Conservation (phyloP, 2,113 vertebrate species). For the Saccopteryx leptura region DNA sequence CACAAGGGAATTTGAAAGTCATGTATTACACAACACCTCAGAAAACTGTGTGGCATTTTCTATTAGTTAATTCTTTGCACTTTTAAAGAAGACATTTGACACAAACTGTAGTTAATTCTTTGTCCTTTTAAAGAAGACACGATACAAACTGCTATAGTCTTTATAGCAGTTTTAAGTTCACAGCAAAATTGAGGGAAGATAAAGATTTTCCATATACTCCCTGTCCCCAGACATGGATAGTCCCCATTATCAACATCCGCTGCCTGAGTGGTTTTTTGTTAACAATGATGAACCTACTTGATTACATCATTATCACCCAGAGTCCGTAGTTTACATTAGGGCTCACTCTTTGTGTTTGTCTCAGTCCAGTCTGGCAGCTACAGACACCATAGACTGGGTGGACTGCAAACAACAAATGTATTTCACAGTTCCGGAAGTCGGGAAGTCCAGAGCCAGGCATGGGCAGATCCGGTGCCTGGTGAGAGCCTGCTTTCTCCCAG, state of each 20-base stretch:
- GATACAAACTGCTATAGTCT: neutral
- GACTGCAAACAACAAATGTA: neutral
- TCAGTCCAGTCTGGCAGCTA: neutral
- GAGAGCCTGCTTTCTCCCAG: neutral
- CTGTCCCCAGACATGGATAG: neutral
- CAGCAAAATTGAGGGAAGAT: neutral
- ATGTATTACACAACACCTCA: neutral
- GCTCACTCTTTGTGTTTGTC: neutral
- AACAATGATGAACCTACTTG: neutral
- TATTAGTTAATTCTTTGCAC: neutral
- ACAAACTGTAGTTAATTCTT: neutral
- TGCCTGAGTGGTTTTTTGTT: neutral
- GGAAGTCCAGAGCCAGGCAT: neutral
- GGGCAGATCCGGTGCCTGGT: neutral
- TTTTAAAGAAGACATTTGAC: slow-evolving; percentile 15
- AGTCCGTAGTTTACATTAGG: neutral
- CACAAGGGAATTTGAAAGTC: neutral
- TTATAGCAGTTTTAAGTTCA: neutral
- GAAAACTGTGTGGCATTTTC: neutral
- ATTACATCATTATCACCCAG: neutral
- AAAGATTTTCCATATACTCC: neutral
- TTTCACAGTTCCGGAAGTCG: neutral
- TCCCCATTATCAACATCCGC: neutral
- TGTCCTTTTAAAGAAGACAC: slow-evolving; percentile 12
- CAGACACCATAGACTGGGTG: neutral